Base-by-base conservation (phyloP, 1,140 invertebrate species). In the Melipona quadrifasciata region DNA sequence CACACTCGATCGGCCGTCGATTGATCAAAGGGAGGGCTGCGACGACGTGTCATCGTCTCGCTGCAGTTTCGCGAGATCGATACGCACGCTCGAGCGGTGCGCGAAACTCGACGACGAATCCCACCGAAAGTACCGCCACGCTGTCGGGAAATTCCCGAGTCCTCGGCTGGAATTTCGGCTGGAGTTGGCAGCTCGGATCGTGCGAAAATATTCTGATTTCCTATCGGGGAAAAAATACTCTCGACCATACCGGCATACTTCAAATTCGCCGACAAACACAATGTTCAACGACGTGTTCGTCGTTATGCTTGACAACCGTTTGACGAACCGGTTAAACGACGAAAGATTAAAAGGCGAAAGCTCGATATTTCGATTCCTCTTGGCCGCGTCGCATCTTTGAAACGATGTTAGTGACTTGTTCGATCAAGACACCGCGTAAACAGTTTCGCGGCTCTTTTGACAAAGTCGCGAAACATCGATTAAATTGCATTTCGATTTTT, bases 21-120 rank as follows among this genome's bases (percentile, higher is more conserved):
- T 71, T 84, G 82, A 84, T 84, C 82, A 84, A 84, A 84, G 82
- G 74, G 57, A 61, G 34, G 51, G 17, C 5, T 27, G 55, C 55
- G 34, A 71, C 55, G 82, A 47, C 39, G 39, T 47, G 39, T 47
- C 17, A 67, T 70, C 53, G n/a, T 21, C n/a, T n/a, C 39, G 64
- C 21, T 64, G 51, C 8, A 31, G 55, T 71, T 47, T 34, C 75
- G 82, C 75, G 17, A 2, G 34, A 53, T 55, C 64, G 74, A 71
- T 58, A 55, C 53, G 27, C 12, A 64, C 51, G 24, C 47, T 57
- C 21, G 31, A 39, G 16, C 65, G 73, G 34, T 14, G 77, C n/a
- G 55, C 58, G 5, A 19, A 68, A 21, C 65, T 24, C 53, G 67
- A 10, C 34, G 47, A 34, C 65, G 53, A 71, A 34, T 61, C 19